phyloP scores from a whole-genome alignment of 2,888 invertebrate species.

The Gerosis bhagava region DNA sequence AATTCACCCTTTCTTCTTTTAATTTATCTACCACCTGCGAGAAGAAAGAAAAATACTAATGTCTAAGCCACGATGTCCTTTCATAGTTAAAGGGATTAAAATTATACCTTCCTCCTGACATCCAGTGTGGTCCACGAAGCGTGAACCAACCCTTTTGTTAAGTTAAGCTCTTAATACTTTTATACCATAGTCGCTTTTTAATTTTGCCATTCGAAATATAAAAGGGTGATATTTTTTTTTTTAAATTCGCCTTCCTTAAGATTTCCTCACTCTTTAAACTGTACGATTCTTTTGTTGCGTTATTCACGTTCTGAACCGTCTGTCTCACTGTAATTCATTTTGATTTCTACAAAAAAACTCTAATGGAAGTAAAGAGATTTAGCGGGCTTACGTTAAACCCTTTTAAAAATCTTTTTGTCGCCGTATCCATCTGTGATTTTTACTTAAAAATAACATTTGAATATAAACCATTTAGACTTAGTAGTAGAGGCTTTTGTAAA shows the following conservation, averaged over 20 bases:
- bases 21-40: not conserved
- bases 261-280: conserved; percentile 44
- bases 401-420: conserved; percentile 23
- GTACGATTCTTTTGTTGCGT: conserved; percentile 56
- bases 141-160: conserved; percentile 78
- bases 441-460: conserved; percentile 10
- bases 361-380: conserved; percentile 37
- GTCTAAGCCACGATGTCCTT: too few species aligned
- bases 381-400: conserved; percentile 28
- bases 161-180: conserved; percentile 80
- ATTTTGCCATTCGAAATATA: conserved; percentile 66
- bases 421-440: conserved; percentile 13
- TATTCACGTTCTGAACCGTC: conserved; percentile 51
- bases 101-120: conserved; percentile 80
- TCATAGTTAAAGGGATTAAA: conserved; percentile 82
- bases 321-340: conserved; percentile 56
- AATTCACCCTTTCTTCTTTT: not conserved
- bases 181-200: conserved; percentile 76
- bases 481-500: too few species aligned
- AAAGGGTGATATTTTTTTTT: conserved; percentile 77
- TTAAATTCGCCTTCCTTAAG: conserved; percentile 70
- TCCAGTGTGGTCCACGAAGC: conserved; percentile 76
- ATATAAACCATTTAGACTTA: too few species aligned
- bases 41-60: too few species aligned
- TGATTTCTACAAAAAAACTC: conserved; percentile 45